A percentile compares a stretch with the other conserved stretches of the same genome.
Conservation (phyloP, 92 coral and sea anemone species). For the Porites evermanni region DNA sequence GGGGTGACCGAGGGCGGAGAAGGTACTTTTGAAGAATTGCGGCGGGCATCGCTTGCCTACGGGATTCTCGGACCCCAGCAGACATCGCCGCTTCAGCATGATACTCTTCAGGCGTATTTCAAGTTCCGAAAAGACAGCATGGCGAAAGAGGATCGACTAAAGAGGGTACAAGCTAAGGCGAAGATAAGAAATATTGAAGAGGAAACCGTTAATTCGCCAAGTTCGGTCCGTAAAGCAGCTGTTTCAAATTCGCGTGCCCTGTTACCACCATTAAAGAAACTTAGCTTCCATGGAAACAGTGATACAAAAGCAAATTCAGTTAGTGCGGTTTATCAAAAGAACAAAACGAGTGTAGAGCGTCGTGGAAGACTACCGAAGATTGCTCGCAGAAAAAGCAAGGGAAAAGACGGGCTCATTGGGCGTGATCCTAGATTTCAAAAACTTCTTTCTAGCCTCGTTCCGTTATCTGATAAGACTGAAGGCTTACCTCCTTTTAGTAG, state of each 20-base stretch:
- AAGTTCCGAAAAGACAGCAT: conserved; percentile 60
- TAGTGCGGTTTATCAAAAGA: too few relatives aligned
- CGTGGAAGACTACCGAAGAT: conserved; percentile 48
- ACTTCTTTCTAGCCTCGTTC: conserved; percentile 66
- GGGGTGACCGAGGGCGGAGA: not conserved
- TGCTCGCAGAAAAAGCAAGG: conserved; percentile 17
- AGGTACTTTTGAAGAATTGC: not conserved
- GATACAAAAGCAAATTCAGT: not conserved
- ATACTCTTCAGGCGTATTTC: conserved; percentile 58
- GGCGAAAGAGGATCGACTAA: conserved; percentile 54
- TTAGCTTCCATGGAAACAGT: not conserved
- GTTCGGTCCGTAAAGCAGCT: not conserved
- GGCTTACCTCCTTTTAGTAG: conserved; percentile 22
- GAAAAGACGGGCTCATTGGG: conserved; percentile 6
- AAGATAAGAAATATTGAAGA: conserved; percentile 23
- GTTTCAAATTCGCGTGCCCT: not conserved
- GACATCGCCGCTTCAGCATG: conserved; percentile 46
- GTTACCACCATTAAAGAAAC: not conserved
- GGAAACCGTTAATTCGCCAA: not conserved
- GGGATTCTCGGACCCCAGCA: not conserved
- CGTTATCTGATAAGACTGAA: not conserved
- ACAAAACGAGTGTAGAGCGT: conserved; percentile 2
- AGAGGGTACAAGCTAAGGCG: conserved; percentile 62
- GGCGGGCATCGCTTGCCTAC: conserved; percentile 1
- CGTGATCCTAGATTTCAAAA: conserved; percentile 69